Evolutionary conservation across 1,140 invertebrate genomes (phyloP).

Genomic region (Halictus rubicundus): DNA sequence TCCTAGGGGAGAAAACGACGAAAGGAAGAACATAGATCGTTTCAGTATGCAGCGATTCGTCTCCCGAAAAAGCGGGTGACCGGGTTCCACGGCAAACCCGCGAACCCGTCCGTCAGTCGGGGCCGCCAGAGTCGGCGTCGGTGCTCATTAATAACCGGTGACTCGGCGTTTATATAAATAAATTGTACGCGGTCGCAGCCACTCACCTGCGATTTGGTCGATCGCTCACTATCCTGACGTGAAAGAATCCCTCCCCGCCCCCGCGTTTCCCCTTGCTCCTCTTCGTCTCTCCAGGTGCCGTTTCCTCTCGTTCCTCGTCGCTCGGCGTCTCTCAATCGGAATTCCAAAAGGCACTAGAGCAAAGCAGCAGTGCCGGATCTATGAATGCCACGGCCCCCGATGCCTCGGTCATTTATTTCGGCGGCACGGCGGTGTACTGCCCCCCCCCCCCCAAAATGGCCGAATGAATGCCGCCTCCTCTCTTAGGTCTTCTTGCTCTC

Average conservation of each 20-base stretch:
- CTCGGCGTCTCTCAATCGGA: constrained; percentile 58
- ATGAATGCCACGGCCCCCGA: constrained; percentile 65
- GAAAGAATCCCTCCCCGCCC: constrained; percentile 67
- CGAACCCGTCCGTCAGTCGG: constrained; percentile 39
- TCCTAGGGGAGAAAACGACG: too few relatives aligned
- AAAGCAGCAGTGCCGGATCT: constrained; percentile 60
- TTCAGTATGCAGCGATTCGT: too few relatives aligned
- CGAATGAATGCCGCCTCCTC: constrained; percentile 51
- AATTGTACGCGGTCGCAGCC: constrained; percentile 68
- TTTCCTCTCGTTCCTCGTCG: constrained; percentile 1
- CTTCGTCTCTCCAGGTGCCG: neutral
- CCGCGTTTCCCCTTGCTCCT: constrained; percentile 26
- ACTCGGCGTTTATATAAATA: constrained; percentile 75
- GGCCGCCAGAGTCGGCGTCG: constrained; percentile 54
- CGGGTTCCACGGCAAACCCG: constrained; percentile 21
- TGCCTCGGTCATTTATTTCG: constrained; percentile 69
- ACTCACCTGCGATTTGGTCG: constrained; percentile 71
- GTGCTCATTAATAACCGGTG: constrained; percentile 73
- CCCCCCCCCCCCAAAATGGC: constrained; percentile 39
- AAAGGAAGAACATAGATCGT: too few relatives aligned
- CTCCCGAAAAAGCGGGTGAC: too few relatives aligned
- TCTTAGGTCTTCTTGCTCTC: neutral
- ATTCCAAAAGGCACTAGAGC: constrained; percentile 70
- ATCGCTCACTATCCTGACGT: constrained; percentile 73
- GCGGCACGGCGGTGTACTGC: constrained; percentile 52